Percentiles rank a stretch among this genome's conserved stretches.
phyloP scores from a whole-genome alignment of 2,888 invertebrate species.

The Mystacides longicornis region DNA sequence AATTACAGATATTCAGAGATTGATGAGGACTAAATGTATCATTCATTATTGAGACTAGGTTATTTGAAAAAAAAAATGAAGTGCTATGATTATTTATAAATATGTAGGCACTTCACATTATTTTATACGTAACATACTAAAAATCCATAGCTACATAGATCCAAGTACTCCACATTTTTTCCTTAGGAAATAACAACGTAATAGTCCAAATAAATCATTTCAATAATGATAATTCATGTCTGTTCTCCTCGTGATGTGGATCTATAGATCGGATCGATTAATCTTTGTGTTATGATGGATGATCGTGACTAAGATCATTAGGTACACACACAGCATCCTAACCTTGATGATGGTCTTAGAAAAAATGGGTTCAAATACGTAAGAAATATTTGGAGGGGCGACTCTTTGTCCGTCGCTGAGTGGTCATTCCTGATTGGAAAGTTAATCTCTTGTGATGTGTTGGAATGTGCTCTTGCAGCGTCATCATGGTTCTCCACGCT shows the following conservation, averaged over 20 bases:
- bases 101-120: too few species aligned
- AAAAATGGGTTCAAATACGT: not conserved
- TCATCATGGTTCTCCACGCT: not conserved
- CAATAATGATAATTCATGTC: not conserved
- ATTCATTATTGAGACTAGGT: too few species aligned
- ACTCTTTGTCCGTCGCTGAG: not conserved
- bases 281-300: not conserved
- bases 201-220: not conserved
- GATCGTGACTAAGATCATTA: not conserved
- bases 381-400: not conserved
- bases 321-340: not conserved
- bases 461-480: not conserved
- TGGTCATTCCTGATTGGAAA: not conserved
- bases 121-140: too few species aligned
- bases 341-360: not conserved
- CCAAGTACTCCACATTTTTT: not conserved
- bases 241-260: not conserved
- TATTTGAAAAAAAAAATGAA: too few species aligned
- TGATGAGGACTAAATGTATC: too few species aligned
- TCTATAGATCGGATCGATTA: not conserved
- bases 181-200: not conserved
- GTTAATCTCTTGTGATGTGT: not conserved
- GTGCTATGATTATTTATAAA: too few species aligned
- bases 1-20: too few species aligned
- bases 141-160: not conserved